phyloP scores from a whole-genome alignment of 1,140 invertebrate species.

The Lasaia peninsularis region DNA sequence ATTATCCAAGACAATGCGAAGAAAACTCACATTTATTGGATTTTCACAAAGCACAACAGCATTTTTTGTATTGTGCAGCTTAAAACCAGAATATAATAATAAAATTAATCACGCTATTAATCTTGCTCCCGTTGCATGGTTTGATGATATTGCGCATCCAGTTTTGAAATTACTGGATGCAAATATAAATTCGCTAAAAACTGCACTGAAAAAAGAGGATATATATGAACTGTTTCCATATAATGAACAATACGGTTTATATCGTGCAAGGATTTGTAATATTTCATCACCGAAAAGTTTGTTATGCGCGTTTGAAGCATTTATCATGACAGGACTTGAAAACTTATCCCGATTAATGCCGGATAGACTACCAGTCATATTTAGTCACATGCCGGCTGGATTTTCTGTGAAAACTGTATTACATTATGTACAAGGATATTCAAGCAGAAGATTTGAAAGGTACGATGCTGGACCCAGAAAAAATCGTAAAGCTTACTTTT shows the following conservation, averaged over 20 bases:
- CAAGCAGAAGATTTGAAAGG: slow-evolving; percentile 45
- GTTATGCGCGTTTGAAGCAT: slow-evolving; percentile 48
- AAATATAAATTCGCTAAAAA: slow-evolving; percentile 30
- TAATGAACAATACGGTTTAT: neutral
- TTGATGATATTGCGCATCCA: slow-evolving; percentile 40
- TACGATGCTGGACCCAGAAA: slow-evolving; percentile 45
- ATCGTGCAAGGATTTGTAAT: slow-evolving; percentile 46
- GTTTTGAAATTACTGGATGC: slow-evolving; percentile 37
- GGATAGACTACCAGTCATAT: slow-evolving; percentile 40
- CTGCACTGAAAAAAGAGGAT: slow-evolving; percentile 28
- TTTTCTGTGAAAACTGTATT: slow-evolving; percentile 46
- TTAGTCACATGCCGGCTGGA: slow-evolving; percentile 55
- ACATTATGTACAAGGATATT: slow-evolving; percentile 54
- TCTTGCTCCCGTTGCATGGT: slow-evolving; percentile 55
- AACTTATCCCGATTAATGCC: slow-evolving; percentile 35
- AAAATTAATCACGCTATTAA: slow-evolving; percentile 52
- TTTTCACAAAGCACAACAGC: slow-evolving; percentile 80
- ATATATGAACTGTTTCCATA: slow-evolving; percentile 26
- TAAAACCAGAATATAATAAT: slow-evolving; percentile 78
- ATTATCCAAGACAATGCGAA: slow-evolving; percentile 74
- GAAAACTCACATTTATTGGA: slow-evolving; percentile 81
- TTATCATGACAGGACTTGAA: slow-evolving; percentile 40
- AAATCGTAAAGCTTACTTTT: slow-evolving; percentile 43
- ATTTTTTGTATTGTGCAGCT: slow-evolving; percentile 77
- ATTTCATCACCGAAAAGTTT: slow-evolving; percentile 25